These are phyloP conservation scores for Sprattus sprattus DNA, from an alignment of 2,113 vertebrate species.

Conservation along the genomic window DNA sequence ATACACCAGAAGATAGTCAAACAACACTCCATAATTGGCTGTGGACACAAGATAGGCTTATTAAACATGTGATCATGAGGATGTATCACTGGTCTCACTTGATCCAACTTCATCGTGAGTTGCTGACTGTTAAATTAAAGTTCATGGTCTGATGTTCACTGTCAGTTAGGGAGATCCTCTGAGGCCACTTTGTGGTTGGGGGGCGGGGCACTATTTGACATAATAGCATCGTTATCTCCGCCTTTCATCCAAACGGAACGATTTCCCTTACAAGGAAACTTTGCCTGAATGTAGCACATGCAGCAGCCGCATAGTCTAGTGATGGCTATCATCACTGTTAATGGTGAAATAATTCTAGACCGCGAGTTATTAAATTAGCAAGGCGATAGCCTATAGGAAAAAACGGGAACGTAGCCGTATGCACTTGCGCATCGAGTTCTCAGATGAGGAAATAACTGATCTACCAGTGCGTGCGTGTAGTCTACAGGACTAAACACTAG, in stretches of 20 bases:
- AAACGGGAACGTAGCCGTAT: not conserved
- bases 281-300: slow-evolving; percentile 31
- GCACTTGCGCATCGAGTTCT: slow-evolving; percentile 4
- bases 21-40: no score
- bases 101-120: not conserved
- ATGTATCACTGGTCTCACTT: not conserved
- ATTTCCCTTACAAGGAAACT: slow-evolving; percentile 68
- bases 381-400: not conserved
- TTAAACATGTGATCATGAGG: no score
- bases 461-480: not conserved
- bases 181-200: not conserved
- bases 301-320: not conserved
- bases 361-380: not conserved
- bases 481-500: not conserved
- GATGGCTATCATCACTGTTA: not conserved
- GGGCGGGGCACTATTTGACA: slow-evolving; percentile 45
- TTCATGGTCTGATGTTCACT: not conserved
- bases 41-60: no score
- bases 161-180: slow-evolving; percentile 5
- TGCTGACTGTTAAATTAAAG: not conserved
- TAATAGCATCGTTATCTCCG: slow-evolving; percentile 52
- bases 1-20: no score
- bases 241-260: slow-evolving; percentile 53
- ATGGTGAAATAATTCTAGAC: not conserved
- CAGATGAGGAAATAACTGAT: not conserved